Conservation (phyloP, 1,140 invertebrate species). For the Caenorhabditis briggsae region DNA sequence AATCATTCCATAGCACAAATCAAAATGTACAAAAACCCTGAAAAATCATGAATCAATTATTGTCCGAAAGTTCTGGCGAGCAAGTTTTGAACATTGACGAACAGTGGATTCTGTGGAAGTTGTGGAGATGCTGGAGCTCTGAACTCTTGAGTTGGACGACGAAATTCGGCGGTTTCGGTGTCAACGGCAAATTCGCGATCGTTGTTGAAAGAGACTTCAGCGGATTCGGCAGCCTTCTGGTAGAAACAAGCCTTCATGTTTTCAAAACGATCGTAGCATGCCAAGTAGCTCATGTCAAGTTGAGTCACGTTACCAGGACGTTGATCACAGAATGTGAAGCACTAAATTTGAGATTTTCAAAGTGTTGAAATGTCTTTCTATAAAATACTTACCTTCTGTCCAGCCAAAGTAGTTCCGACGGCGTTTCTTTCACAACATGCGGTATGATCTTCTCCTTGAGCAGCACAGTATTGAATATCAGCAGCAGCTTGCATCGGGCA, state of each 20-base stretch:
- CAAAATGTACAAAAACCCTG: constrained; percentile 34
- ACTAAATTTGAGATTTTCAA: constrained; percentile 30
- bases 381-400: constrained; percentile 56
- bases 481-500: constrained; percentile 73
- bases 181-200: constrained; percentile 39
- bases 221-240: constrained; percentile 59
- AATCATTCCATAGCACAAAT: constrained; percentile 13
- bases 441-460: constrained; percentile 66
- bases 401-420: constrained; percentile 70
- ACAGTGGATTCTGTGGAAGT: constrained; percentile 28
- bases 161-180: constrained; percentile 21
- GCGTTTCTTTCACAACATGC: constrained; percentile 69
- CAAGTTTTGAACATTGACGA: constrained; percentile 34
- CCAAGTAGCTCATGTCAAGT: constrained; percentile 70
- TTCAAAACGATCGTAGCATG: constrained; percentile 73
- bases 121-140: constrained; percentile 42
- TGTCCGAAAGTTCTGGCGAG: constrained; percentile 40
- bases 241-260: constrained; percentile 75
- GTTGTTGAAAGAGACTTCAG: constrained; percentile 22
- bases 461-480: constrained; percentile 74
- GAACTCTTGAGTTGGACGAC: constrained; percentile 48
- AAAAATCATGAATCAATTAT: not conserved
- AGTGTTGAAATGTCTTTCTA: not conserved
- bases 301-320: constrained; percentile 73
- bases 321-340: constrained; percentile 72